phyloP scores from a whole-genome alignment of 92 coral and sea anemone genomes.

The Porites rus region DNA sequence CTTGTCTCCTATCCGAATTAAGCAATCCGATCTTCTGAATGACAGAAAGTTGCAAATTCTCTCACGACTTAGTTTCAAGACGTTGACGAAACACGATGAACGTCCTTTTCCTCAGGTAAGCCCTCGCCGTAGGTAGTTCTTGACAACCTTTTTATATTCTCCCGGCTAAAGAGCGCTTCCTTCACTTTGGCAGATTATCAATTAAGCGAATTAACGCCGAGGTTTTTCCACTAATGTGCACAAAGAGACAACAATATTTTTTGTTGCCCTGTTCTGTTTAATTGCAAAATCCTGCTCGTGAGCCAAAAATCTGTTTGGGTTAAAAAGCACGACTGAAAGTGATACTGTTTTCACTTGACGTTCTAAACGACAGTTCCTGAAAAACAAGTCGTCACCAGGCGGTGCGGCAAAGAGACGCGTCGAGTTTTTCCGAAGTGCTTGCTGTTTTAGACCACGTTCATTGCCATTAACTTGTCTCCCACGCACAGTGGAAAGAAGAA shows the following conservation, averaged over 20 bases:
- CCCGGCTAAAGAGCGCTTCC: constrained; percentile 37
- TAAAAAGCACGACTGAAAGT: too few species aligned
- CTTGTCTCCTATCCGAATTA: background rate
- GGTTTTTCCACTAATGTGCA: constrained; percentile 9
- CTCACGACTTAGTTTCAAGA: constrained; percentile 22
- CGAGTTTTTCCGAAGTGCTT: constrained; percentile 13
- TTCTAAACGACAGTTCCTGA: background rate
- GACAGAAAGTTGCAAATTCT: constrained; percentile 30
- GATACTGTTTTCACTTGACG: background rate
- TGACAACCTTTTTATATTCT: constrained; percentile 7
- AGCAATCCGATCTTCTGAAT: constrained; percentile 30
- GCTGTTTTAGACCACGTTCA: constrained; percentile 24
- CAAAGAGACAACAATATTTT: background rate
- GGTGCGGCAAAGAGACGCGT: constrained; percentile 16
- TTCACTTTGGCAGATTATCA: constrained; percentile 18
- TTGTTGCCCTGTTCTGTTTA: background rate
- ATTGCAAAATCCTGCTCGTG: background rate
- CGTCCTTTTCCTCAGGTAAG: background rate
- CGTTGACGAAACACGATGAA: constrained; percentile 12
- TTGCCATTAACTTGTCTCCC: constrained; percentile 18
- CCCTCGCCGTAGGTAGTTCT: background rate
- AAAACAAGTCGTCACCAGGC: background rate
- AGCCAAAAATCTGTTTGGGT: too few species aligned
- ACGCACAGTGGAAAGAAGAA: background rate
- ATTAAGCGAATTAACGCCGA: constrained; percentile 42